Evolutionary conservation across 2,797 vertebrate genomes (phyloP), one percentile per base, ranked within the genome.

Genomic region (Nyctibius grandis): DNA sequence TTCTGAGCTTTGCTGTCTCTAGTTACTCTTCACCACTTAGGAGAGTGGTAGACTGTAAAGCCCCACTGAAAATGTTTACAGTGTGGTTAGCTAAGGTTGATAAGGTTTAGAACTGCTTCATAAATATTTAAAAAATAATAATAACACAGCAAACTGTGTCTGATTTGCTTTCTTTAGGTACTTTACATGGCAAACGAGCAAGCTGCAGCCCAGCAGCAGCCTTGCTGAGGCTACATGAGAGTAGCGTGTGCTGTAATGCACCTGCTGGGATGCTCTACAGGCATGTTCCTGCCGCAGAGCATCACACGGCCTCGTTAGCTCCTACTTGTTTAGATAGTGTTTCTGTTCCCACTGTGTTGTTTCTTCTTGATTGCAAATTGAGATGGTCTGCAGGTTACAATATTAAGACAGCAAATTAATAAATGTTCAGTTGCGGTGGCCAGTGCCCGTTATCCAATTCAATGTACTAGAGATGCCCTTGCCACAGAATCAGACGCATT

Each of bases 301-400:
- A 40, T 28, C 6, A 0, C 51, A 20, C 0, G 0, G 42, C 68
- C 48, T 61, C 4, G 0, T 51, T 36, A 72, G 45, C 36, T 82
- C 70, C 78, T 42, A 5, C 42, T 44, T 63, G 31, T 74, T 83
- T 44, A 76, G 60, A 31, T 0, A 70, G n/a, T 4, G 29, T 15
- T 72, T 63, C 56, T 85, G 21, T 70, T 86, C 63, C 61, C 22
- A n/a, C 51, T 57, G 42, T 25, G 38, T 36, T 69, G 74, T 19
- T 65, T 47, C 50, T 48, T 79, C 42, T 16, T 44, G 59, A 59
- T 5, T 72, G 65, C 44, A 67, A 85, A 79, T 17, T 72, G 59
- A 81, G 45, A 79, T 28, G 22, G 17, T 67, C 63, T 59, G 72
- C 59, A 82, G 70, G 25, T 78, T 83, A 54, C 28, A 63, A 28